Evolutionary conservation across 23 tunicate genomes (phyloP).

Genomic region (Trididemnum nubilum): DNA sequence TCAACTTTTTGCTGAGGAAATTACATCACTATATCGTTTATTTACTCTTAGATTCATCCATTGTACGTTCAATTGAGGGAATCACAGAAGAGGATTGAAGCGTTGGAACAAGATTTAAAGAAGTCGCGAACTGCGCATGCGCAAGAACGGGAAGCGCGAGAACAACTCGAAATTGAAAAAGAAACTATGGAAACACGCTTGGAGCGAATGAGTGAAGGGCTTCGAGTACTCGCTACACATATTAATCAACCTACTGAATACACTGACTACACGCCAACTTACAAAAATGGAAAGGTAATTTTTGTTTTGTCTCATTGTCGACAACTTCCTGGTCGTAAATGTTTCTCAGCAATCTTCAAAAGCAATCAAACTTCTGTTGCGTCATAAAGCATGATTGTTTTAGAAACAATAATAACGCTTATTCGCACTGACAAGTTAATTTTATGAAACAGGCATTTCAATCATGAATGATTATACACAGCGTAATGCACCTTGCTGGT

Average conservation of each 20-base stretch:
- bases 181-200: conserved; percentile 48
- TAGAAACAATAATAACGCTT: too few relatives aligned
- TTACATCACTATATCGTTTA: too few relatives aligned
- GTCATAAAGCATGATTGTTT: too few relatives aligned
- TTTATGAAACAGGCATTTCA: too few relatives aligned
- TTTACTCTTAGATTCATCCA: conserved; percentile 1
- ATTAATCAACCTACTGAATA: not conserved
- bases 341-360: not conserved
- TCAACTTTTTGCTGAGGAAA: too few relatives aligned
- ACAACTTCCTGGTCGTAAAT: not conserved
- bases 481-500: too few relatives aligned
- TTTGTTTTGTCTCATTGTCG: not conserved
- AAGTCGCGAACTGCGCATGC: conserved; percentile 67
- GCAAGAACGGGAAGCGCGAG: conserved; percentile 70
- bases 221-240: conserved; percentile 37
- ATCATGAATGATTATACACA: too few relatives aligned
- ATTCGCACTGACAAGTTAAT: too few relatives aligned
- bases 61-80: conserved; percentile 21
- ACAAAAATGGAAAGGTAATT: not conserved
- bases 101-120: conserved; percentile 55
- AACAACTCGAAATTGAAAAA: conserved; percentile 52
- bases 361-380: not conserved
- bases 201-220: conserved; percentile 61
- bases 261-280: not conserved
- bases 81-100: conserved; percentile 43